Evolutionary conservation across 2,888 invertebrate genomes (phyloP).

Genomic region (Hyalella azteca): DNA sequence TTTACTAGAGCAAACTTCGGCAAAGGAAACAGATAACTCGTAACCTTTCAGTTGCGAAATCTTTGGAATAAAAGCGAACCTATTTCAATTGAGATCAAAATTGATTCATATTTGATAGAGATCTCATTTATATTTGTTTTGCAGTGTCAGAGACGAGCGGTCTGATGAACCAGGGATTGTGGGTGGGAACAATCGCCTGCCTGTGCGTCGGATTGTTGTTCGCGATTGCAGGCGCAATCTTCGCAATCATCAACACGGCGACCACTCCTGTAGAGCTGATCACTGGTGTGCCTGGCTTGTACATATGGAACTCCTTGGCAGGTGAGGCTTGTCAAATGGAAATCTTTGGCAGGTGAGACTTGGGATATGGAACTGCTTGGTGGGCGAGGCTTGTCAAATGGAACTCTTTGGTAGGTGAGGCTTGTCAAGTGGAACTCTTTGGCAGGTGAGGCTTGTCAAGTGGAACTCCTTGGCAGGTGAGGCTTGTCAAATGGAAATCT

Average conservation of each 20-base stretch:
- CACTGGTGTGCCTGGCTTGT: conserved; percentile 74
- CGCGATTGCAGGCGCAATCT: conserved; percentile 73
- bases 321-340: too few species aligned
- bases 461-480: background rate
- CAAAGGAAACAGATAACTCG: too few species aligned
- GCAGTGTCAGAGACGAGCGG: conserved; percentile 64
- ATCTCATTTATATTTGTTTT: background rate
- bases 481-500: background rate
- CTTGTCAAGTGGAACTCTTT: background rate
- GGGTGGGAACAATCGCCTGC: conserved; percentile 77
- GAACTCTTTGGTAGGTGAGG: background rate
- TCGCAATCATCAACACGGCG: conserved; percentile 81
- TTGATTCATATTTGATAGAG: background rate
- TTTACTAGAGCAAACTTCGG: too few species aligned
- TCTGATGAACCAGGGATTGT: conserved; percentile 74
- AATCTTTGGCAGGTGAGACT: too few species aligned
- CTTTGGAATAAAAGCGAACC: too few species aligned
- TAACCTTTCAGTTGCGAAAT: too few species aligned
- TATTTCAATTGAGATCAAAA: too few species aligned
- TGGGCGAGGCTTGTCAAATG: too few species aligned
- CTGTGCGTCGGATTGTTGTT: conserved; percentile 75
- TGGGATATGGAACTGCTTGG: too few species aligned
- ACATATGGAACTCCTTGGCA: conserved; percentile 78
- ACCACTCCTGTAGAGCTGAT: conserved; percentile 75
- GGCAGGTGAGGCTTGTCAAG: background rate